Evolutionary conservation across 2,113 vertebrate species (phyloP).

Genomic region (Etheostoma spectabile): DNA sequence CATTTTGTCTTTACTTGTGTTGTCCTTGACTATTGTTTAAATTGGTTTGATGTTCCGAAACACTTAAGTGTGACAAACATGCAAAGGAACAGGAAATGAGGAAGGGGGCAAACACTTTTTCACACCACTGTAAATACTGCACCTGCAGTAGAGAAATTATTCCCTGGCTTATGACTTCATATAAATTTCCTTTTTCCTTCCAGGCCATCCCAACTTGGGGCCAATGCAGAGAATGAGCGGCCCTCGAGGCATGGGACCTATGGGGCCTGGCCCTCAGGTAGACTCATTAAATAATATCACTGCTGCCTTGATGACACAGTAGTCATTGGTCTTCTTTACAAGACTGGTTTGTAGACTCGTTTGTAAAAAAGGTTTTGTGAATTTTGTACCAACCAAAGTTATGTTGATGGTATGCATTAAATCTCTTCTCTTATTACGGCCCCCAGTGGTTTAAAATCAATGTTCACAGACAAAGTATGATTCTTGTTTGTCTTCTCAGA

Average conservation of each 20-base stretch:
- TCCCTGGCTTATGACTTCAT: background rate
- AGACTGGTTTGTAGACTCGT: background rate
- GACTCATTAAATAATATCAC: background rate
- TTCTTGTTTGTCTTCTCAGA: constrained; percentile 86
- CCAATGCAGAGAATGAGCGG: constrained; percentile 99
- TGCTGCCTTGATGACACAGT: background rate
- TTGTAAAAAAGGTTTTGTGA: background rate
- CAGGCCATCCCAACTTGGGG: constrained; percentile 95
- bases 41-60: too few relatives aligned
- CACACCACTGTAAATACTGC: too few relatives aligned
- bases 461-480: background rate
- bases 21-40: too few relatives aligned
- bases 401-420: background rate
- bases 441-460: background rate
- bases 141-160: background rate
- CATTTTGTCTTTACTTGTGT: too few relatives aligned
- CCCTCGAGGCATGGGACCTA: constrained; percentile 97
- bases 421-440: background rate
- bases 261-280: constrained; percentile 98
- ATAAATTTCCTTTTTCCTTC: constrained; percentile 4
- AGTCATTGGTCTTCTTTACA: background rate
- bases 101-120: too few relatives aligned
- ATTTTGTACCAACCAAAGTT: constrained; percentile 12
- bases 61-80: too few relatives aligned
- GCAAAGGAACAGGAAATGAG: too few relatives aligned